Evolutionary conservation across 2,888 invertebrate genomes (phyloP), one percentile per base, ranked within the genome.

Genomic region (Lithophane leautieri): DNA sequence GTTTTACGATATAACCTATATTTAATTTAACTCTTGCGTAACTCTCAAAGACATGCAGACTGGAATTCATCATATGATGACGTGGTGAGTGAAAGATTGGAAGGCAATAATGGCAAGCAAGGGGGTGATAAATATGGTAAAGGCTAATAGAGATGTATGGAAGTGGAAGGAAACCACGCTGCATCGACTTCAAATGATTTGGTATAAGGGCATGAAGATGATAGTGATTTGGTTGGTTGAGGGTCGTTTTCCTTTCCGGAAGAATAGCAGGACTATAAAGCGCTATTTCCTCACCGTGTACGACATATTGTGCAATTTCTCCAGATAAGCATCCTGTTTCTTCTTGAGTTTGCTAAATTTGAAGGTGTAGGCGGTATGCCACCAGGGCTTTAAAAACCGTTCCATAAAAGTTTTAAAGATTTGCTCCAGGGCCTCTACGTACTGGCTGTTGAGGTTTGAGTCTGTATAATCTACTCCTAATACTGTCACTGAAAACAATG

Each of bases 391-490:
- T 85, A 92, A 91, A 79, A 94, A 92, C 4, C 95, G 87, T 58
- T 93, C 92, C 68, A 93, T 91, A 12, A 93, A 78, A 0, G 92
- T 90, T 76, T 92, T 90, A n/a, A 94, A 89, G 67, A 93, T 91
- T 67, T 90, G 85, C 50, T 94, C 93, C 0, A 92, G 84, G 0
- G 95, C 94, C 8, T 91, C 88, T 52, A 94, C 91, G 79, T 94
- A 95, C 58, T 92, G 88, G 58, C 86, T 92, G 82, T 93, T 94
- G 0, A 94, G 83, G 1, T 92, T 88, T 0, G 90, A 89, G 73
- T 94, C 94, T 4, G 90, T 91, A 76, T 93, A 93, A 75, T 94
- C 93, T 3, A 94, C 92, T 14, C 95, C 95, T 22, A 95, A 78
- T 0, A 93, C 94, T 34, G 95, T 95, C 76, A 94, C 95, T 95